Percentiles rank a stretch among this genome's conserved stretches.
phyloP scores from a whole-genome alignment of 2,113 vertebrate species.

The Otocyon megalotis region DNA sequence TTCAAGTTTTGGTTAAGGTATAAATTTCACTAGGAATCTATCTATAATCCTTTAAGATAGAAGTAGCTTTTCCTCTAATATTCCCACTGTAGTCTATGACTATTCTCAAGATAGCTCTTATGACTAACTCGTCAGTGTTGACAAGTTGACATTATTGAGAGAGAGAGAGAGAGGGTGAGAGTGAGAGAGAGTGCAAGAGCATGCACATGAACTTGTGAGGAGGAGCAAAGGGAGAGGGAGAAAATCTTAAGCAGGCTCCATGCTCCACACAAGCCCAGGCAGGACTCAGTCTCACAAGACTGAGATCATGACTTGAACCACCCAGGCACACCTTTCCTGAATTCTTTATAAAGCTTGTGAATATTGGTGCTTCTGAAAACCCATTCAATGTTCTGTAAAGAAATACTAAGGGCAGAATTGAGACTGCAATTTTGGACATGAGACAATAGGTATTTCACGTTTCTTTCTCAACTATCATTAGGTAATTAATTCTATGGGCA shows the following conservation, averaged over 20 bases:
- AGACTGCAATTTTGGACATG: not conserved
- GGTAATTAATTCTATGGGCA: not conserved
- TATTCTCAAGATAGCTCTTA: not conserved
- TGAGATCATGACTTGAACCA: not conserved
- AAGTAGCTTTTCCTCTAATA: not conserved
- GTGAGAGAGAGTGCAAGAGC: not conserved
- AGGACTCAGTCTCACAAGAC: not conserved
- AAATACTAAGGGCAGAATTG: not conserved
- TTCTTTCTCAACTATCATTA: not conserved
- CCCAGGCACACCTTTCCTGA: not conserved
- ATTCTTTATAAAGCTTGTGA: not conserved
- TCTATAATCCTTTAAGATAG: not conserved
- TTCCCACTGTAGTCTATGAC: not conserved
- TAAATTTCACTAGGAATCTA: not conserved
- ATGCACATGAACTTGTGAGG: not conserved
- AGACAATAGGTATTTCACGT: not conserved
- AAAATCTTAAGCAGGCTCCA: not conserved
- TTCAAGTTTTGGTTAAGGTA: not conserved
- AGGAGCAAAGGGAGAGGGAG: not conserved
- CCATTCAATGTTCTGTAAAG: not conserved
- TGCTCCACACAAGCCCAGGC: not conserved
- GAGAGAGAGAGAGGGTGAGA: not conserved
- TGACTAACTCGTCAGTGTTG: not conserved
- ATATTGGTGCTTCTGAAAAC: not conserved
- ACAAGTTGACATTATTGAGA: not conserved